These are phyloP conservation scores for Pao palembangensis DNA, from an alignment of 2,113 vertebrate genomes.

Conservation along the genomic window DNA sequence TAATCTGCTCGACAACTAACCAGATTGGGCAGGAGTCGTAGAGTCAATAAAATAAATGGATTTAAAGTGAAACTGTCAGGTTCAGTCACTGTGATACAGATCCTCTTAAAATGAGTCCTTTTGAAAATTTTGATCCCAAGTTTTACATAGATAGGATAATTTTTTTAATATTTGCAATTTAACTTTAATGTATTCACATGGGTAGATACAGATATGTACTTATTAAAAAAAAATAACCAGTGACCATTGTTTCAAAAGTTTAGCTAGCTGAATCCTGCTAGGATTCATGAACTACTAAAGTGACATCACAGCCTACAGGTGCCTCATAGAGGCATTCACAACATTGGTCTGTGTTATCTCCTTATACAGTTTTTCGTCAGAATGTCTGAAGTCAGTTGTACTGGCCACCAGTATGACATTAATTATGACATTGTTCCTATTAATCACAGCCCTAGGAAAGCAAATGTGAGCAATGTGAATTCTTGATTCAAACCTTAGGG, in stretches of 20 bases:
- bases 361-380: conserved; percentile 45
- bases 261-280: conserved; percentile 75
- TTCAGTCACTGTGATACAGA: no score
- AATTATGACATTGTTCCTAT: conserved; percentile 26
- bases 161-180: conserved; percentile 27
- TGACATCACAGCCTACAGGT: conserved; percentile 64
- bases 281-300: conserved; percentile 48
- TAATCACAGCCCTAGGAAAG: conserved; percentile 30
- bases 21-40: neutral
- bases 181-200: conserved; percentile 72
- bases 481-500: conserved; percentile 2
- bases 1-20: neutral
- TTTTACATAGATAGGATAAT: conserved; percentile 35
- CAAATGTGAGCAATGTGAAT: conserved; percentile 39
- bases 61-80: neutral
- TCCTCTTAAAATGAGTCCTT: neutral
- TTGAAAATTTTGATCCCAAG: conserved; percentile 3
- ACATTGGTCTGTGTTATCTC: conserved; percentile 50
- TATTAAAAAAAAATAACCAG: conserved; percentile 47
- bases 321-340: conserved; percentile 74
- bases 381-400: conserved; percentile 45
- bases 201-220: conserved; percentile 73
- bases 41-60: neutral
- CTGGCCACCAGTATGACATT: conserved; percentile 30
- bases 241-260: conserved; percentile 43